Evolutionary conservation across 1,140 invertebrate genomes (phyloP), one percentile per base, ranked within the genome.

Genomic region (Copidosoma floridanum): DNA sequence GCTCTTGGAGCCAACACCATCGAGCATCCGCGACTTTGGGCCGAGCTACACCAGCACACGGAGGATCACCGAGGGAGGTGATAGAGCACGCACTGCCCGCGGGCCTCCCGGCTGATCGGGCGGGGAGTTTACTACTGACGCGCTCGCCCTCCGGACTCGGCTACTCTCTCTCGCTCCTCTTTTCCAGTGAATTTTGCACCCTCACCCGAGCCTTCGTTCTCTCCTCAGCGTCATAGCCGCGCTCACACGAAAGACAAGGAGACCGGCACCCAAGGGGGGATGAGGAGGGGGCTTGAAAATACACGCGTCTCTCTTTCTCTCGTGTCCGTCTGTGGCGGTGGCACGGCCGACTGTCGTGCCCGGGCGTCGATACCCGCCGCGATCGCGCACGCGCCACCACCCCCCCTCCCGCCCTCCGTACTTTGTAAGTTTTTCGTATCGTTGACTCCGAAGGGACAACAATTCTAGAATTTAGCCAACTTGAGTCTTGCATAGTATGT

Each of bases 81-180:
- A 38, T n/a, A 38, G 47, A 50, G 47, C 55, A 57, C 60, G 64
- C 56, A 59, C 64, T 57, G n/a, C 3, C 24, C n/a, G 37, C 20
- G 41, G n/a, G 18, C 18, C 50, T 56, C 64, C 43, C 60, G 40
- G 63, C 72, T 73, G 71, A 77, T 68, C 70, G 65, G 72, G 67
- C 73, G 65, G 68, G 46, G 74, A 69, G 67, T 76, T 76, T 76
- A 78, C 76, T 76, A 80, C 77, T 79, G 75, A 63, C 48, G 60
- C 63, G 57, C 63, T 8, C n/a, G 12, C 23, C 61, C 64, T 64
- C 23, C 37, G 58, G 63, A 48, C 44, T 63, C 44, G 67, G 61
- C 50, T 57, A 44, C 23, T 11, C 21, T 55, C 58, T 50, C 48
- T 43, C 56, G 35, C 60, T 48, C 51, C 60, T 55, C 51, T 57